Conservation (phyloP, 2,888 invertebrate genomes). For the Macropis europaea region DNA sequence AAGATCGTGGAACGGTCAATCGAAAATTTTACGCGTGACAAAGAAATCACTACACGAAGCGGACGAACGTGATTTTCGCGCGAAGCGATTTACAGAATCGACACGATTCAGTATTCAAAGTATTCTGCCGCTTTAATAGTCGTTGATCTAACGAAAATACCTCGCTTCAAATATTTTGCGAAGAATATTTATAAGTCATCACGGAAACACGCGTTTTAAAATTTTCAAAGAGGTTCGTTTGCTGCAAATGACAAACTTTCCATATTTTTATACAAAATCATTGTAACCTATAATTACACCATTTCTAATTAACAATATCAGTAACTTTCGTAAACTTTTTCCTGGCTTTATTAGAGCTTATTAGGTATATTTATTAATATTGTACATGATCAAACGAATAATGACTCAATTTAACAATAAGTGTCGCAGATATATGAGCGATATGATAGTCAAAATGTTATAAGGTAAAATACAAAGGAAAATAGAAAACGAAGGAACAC, state of each 20-base stretch:
- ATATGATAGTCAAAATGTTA: too few species aligned
- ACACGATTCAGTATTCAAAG: conserved; percentile 24
- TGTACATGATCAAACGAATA: too few species aligned
- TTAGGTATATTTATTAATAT: too few species aligned
- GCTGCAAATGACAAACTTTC: too few species aligned
- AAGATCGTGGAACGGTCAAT: conserved; percentile 32
- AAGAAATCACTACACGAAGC: conserved; percentile 7
- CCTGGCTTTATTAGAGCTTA: too few species aligned
- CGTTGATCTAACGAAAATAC: not conserved
- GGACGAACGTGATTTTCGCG: conserved; percentile 19
- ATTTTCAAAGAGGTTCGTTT: conserved; percentile 21
- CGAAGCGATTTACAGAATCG: not conserved
- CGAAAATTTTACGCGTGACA: conserved; percentile 37
- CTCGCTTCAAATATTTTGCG: conserved; percentile 6
- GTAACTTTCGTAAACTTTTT: too few species aligned
- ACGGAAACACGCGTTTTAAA: conserved; percentile 1
- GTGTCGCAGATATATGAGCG: too few species aligned
- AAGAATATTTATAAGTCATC: conserved; percentile 12
- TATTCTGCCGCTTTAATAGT: conserved; percentile 4
- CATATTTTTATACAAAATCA: too few species aligned
- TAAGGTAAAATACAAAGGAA: too few species aligned
- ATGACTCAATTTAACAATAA: too few species aligned
- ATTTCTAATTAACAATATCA: too few species aligned
- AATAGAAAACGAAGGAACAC: conserved; percentile 7
- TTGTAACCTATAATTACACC: too few species aligned